Evolutionary conservation across 2,797 vertebrate genomes (phyloP), one percentile per base, ranked within the genome.

Genomic region (Peromyscus nudipes): DNA sequence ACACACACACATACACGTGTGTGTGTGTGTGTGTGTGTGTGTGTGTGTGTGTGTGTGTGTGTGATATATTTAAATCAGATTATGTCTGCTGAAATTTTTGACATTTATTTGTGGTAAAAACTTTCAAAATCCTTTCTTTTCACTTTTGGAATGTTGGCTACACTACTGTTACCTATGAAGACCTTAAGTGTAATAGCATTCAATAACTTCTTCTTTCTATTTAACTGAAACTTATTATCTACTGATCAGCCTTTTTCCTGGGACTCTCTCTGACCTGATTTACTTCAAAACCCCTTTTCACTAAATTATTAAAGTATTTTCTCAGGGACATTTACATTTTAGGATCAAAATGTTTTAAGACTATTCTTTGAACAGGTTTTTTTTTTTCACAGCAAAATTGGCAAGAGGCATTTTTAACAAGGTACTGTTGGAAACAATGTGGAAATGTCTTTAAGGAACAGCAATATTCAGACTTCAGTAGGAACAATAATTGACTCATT

Each of bases 271-370:
- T 69, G 62, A 65, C 31, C 71, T 88, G 60, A 96, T 91, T 62
- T 91, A 89, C 11, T 88, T 96, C 71, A 67, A 89, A 57, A 95
- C 13, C 40, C 12, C 40, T 4, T 49, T 94, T 94, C n/a, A 80
- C 23, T 96, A 94, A 91, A 71, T 86, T 95, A 94, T 95, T 96
- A 91, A 95, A 91, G 25, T 91, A 49, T 92, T 92, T 52, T 95
- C 23, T 94, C 31, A 90, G 89, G 75, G 91, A 43, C 62, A 76
- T 80, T 97, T 95, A 23, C 16, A 80, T 89, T 97, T 96, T 89
- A 86, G 6, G 65, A 80, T 88, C 43, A 92, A 90, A 96, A 92
- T 84, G 52, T 43, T 55, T 88, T 49, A 85, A 80, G 29, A 60
- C 64, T 95, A 52, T 89, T 92, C n/a, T 85, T 85, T 62, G 69